Percentiles rank a stretch among this genome's conserved stretches.
These are phyloP conservation scores for Apteryx mantelli DNA, from an alignment of 2,113 vertebrate species.

Conservation along the genomic window DNA sequence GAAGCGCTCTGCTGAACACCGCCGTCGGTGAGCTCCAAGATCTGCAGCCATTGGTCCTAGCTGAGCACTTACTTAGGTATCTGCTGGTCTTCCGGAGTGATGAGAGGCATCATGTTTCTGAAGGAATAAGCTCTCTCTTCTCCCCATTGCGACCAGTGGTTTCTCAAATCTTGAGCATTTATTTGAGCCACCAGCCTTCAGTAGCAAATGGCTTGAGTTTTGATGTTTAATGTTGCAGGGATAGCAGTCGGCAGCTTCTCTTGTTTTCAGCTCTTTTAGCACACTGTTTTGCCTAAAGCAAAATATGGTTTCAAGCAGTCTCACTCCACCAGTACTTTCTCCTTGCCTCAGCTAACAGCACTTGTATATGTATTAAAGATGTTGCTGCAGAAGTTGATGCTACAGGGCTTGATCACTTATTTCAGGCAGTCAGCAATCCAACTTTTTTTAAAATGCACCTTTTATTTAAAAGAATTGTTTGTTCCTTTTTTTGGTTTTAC, in stretches of 20 bases:
- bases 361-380: slow-evolving; percentile 52
- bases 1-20: slow-evolving; percentile 2
- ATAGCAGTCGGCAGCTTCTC: slow-evolving; percentile 62
- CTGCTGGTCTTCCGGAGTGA: background rate
- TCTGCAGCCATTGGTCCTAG: slow-evolving; percentile 22
- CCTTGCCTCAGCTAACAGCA: slow-evolving; percentile 63
- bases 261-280: slow-evolving; percentile 70
- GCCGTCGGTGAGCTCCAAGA: fast-evolving
- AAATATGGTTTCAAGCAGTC: slow-evolving; percentile 69
- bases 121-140: slow-evolving; percentile 24
- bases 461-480: slow-evolving; percentile 42
- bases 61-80: slow-evolving; percentile 9
- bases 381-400: slow-evolving; percentile 51
- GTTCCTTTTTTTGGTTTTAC: background rate
- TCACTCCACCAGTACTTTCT: slow-evolving; percentile 37
- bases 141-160: slow-evolving; percentile 35
- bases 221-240: slow-evolving; percentile 70
- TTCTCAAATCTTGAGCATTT: slow-evolving; percentile 53
- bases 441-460: slow-evolving; percentile 1
- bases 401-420: slow-evolving; percentile 56
- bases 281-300: slow-evolving; percentile 73
- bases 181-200: slow-evolving; percentile 54
- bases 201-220: slow-evolving; percentile 57
- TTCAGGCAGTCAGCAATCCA: slow-evolving; percentile 55
- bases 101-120: slow-evolving; percentile 6